Percentiles rank a stretch among this genome's conserved stretches.
Conservation (phyloP, 2,113 vertebrate genomes). For the Upupa epops region DNA sequence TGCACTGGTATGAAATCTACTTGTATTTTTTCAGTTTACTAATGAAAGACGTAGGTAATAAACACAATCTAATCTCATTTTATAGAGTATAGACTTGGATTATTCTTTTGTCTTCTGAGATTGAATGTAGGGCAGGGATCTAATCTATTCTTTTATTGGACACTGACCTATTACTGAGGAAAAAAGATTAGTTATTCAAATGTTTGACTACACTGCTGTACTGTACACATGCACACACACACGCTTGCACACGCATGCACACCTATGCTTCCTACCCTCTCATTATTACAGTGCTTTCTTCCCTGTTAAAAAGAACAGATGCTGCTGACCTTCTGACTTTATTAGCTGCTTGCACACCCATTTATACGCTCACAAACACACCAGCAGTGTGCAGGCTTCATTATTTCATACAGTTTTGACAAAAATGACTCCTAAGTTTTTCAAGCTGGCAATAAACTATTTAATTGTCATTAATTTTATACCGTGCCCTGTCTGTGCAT, state of each 20-base stretch:
- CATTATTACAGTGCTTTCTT: not conserved
- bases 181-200: not conserved
- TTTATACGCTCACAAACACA: not conserved
- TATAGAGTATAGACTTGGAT: not conserved
- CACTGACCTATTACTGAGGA: not conserved
- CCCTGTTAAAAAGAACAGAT: not conserved
- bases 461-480: slow-evolving; percentile 67
- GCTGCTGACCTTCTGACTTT: not conserved
- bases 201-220: not conserved
- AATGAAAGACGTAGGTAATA: not conserved
- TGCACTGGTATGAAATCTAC: not conserved
- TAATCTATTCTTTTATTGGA: not conserved
- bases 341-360: not conserved
- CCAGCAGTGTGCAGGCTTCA: not conserved
- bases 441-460: slow-evolving; percentile 38
- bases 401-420: slow-evolving; percentile 42
- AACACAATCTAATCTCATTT: not conserved
- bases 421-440: slow-evolving; percentile 30
- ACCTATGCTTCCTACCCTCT: not conserved
- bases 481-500: slow-evolving; percentile 39
- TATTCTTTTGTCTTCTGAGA: not conserved
- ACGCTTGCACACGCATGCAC: not conserved
- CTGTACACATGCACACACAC: not conserved
- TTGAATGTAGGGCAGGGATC: not conserved
- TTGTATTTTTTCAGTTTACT: not conserved